Evolutionary conservation across 2,888 invertebrate species (phyloP).

Genomic region (Ctenicera cuprea): DNA sequence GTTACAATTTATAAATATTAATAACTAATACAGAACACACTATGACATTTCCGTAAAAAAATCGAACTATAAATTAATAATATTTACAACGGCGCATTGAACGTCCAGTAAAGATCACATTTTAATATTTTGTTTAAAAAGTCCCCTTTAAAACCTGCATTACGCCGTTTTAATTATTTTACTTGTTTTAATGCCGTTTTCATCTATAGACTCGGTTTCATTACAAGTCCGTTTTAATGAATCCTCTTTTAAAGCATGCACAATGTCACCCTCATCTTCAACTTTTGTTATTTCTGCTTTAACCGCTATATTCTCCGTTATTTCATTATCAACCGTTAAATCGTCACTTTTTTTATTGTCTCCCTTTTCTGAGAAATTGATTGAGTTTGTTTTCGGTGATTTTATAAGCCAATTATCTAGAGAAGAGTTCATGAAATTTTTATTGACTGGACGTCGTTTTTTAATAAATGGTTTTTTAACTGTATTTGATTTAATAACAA

Average conservation of each 20-base stretch:
- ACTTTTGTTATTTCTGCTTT: conserved; percentile 47
- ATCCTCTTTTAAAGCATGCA: conserved; percentile 37
- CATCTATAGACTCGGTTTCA: conserved; percentile 52
- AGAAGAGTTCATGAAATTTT: conserved; percentile 48
- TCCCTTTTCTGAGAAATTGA: neutral
- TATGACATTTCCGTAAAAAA: conserved; percentile 29
- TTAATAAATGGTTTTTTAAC: conserved; percentile 14
- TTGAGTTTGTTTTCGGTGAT: conserved; percentile 35
- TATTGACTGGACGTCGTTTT: conserved; percentile 50
- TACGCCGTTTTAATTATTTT: conserved; percentile 54
- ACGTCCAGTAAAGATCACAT: conserved; percentile 50
- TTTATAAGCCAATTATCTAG: conserved; percentile 66
- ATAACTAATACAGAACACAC: conserved; percentile 23
- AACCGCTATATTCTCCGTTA: conserved; percentile 41
- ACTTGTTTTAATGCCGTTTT: conserved; percentile 47
- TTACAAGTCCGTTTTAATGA: conserved; percentile 54
- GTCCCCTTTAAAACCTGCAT: conserved; percentile 28
- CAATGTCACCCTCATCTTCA: conserved; percentile 23
- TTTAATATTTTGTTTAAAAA: conserved; percentile 31
- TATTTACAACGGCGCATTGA: conserved; percentile 24
- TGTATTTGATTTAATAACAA: neutral
- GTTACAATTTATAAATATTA: conserved; percentile 27
- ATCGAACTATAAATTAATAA: conserved; percentile 29
- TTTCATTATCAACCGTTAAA: neutral
- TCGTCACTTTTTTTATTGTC: conserved; percentile 13